Evolutionary conservation across 2,113 vertebrate species (phyloP).

Genomic region (Heliornis fulica): DNA sequence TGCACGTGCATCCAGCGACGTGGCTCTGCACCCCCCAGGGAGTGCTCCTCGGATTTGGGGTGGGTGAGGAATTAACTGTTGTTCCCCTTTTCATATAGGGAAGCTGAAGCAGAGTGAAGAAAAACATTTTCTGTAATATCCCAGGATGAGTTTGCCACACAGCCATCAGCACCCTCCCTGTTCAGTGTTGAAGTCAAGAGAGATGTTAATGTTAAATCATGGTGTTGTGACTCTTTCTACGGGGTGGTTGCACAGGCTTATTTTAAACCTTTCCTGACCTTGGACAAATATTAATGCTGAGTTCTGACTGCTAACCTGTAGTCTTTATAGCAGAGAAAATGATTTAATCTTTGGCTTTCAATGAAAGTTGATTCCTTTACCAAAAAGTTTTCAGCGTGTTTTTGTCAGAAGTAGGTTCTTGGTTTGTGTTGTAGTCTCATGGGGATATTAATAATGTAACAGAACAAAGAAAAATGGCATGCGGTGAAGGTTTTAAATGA

Average conservation of each 20-base stretch:
- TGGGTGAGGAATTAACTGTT: background rate
- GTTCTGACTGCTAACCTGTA: constrained; percentile 5
- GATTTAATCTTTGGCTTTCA: constrained; percentile 50
- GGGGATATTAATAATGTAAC: constrained; percentile 39
- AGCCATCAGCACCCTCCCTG: background rate
- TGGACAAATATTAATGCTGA: background rate
- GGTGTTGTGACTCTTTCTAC: accelerated
- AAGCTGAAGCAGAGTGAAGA: background rate
- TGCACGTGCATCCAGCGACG: accelerated
- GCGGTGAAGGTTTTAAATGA: constrained; percentile 34
- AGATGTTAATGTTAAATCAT: background rate
- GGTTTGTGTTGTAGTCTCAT: constrained; percentile 4
- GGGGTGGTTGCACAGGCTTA: background rate
- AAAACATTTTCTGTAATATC: background rate
- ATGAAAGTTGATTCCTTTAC: constrained; percentile 25
- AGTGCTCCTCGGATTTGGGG: background rate
- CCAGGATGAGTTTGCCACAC: background rate
- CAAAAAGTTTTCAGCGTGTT: constrained; percentile 57
- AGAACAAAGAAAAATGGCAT: constrained; percentile 46
- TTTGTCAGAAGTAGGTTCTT: constrained; percentile 33
- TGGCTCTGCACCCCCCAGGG: accelerated
- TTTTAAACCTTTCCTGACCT: background rate
- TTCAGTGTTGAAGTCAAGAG: background rate
- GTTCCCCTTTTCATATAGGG: background rate
- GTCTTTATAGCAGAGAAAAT: background rate